Evolutionary conservation across 2,113 vertebrate species (phyloP).

Genomic region (Plecturocebus donacophilus): DNA sequence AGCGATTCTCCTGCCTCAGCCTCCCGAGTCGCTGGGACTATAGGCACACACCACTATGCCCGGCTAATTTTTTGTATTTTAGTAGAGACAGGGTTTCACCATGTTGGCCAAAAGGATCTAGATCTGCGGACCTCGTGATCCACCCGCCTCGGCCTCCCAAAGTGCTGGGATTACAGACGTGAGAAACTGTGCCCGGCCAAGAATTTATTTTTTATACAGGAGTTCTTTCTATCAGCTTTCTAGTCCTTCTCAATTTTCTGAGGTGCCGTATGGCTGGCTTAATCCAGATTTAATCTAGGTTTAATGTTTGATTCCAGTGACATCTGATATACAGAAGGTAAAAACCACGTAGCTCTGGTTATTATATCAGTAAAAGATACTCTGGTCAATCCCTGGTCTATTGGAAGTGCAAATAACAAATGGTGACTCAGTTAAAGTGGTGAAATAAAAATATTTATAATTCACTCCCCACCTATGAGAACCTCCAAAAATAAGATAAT

Average conservation of each 20-base stretch:
- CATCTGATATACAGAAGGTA: neutral
- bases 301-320: neutral
- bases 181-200: no score
- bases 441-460: conserved; percentile 8
- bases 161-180: no score
- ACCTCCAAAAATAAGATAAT: neutral
- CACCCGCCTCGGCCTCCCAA: no score
- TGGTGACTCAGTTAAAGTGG: neutral
- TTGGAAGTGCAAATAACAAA: neutral
- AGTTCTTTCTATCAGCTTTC: neutral
- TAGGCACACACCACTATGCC: no score
- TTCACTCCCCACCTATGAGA: neutral
- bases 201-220: neutral
- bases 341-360: neutral
- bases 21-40: no score
- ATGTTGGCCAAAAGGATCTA: no score
- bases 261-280: neutral
- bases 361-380: neutral
- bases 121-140: no score
- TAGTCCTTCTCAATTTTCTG: neutral
- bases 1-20: no score
- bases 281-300: neutral
- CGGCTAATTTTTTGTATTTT: no score
- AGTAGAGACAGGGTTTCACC: no score
- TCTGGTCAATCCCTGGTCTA: neutral